Percentiles rank a stretch among this genome's conserved stretches.
These are phyloP conservation scores for Boleophthalmus pectinirostris DNA, from an alignment of 2,113 vertebrate species.

Conservation along the genomic window DNA sequence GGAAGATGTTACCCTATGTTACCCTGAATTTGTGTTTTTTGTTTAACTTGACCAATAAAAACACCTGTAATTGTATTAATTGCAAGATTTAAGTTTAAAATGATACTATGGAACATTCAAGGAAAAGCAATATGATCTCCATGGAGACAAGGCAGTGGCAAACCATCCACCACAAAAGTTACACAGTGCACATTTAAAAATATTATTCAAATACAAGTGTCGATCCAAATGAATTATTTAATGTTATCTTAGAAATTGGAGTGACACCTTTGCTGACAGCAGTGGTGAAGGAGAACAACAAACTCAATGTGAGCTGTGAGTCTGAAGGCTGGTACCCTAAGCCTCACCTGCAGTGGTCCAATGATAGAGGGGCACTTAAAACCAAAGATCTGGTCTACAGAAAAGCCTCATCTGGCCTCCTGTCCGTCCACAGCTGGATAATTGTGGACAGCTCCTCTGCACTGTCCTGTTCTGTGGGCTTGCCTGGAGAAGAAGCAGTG, in stretches of 20 bases:
- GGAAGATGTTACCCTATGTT: too few relatives aligned
- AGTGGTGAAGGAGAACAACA: not conserved
- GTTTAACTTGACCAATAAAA: too few relatives aligned
- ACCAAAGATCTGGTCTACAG: not conserved
- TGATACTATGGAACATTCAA: too few relatives aligned
- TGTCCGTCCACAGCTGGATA: conserved; percentile 63
- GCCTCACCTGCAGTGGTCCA: conserved; percentile 55
- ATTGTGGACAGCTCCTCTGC: conserved; percentile 17
- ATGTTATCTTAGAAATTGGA: conserved; percentile 48
- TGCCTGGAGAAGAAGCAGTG: conserved; percentile 20
- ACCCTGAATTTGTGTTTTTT: too few relatives aligned
- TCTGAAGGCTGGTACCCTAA: conserved; percentile 69
- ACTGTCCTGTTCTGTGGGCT: conserved; percentile 58
- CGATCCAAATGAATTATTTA: not conserved
- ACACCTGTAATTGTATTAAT: too few relatives aligned
- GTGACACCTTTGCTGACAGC: conserved; percentile 36
- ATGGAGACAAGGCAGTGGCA: too few relatives aligned
- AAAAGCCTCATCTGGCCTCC: conserved; percentile 3
- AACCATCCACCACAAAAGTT: too few relatives aligned
- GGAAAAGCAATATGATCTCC: too few relatives aligned
- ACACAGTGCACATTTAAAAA: not conserved
- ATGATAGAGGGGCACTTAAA: not conserved
- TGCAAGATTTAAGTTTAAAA: too few relatives aligned
- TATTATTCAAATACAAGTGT: not conserved
- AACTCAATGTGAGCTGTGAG: conserved; percentile 65